Evolutionary conservation across 2,888 invertebrate genomes (phyloP), one percentile per base, ranked within the genome.

Genomic region (Zele albiditarsus): DNA sequence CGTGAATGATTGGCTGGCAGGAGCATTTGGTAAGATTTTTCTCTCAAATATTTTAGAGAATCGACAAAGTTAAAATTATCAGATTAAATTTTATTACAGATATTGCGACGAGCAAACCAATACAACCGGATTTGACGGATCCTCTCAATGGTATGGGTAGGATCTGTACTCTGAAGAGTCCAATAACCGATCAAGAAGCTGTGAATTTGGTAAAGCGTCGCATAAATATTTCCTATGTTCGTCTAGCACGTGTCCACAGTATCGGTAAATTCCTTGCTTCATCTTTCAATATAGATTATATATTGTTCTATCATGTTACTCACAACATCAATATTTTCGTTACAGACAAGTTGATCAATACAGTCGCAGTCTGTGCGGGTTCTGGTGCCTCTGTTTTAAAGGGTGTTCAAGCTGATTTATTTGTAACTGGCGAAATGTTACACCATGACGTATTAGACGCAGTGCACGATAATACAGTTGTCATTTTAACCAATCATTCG

Each of bases 401-500:
- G 79, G 93, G 92, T 16, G 91, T 93, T 0, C 75, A 88, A 23
- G 96, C 95, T 2, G 96, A 97, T 90, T 90, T 98, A 16, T 96
- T 95, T 84, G 88, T 98, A 46, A 98, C 98, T 20, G 96, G 94
- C 10, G 98, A 98, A 91, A 98, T 98, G 97, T 92, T 95, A 0
- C 98, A 98, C 89, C 98, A 98, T 86, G 97, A 98, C 80, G 90
- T 98, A 0, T 91, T 98, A 46, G 96, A 98, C 84, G 97, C 96
- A 0, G 92, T 94, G 28, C 96, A 97, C 83, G 93, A 91, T 72
- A 94, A 95, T 33, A 92, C 92, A 20, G 93, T 93, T 74, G 97
- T 98, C 0, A 94, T 98, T 83, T 90, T 98, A 23, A 96, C 96
- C 79, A 97, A 98, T 89, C 98, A 98, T 89, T 96, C 96, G 53